A percentile compares a stretch with the other conserved stretches of the same genome.
Conservation (phyloP, 2,797 vertebrate species). For the Distichodus sexfasciatus region DNA sequence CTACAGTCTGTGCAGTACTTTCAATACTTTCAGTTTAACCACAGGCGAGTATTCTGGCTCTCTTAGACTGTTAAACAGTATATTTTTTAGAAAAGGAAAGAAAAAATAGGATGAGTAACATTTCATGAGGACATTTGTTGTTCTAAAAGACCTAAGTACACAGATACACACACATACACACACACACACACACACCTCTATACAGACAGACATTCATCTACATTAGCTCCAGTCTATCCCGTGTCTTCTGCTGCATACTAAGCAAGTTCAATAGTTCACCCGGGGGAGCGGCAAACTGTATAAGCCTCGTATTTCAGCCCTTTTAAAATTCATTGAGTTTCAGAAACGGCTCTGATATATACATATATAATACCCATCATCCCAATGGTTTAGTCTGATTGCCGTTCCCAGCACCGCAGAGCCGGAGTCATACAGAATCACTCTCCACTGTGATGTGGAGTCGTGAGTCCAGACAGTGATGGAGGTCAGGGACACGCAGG, state of each 20-base stretch:
- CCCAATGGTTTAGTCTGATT: conserved; percentile 30
- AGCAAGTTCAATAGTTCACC: conserved; percentile 17
- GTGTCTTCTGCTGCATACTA: conserved; percentile 27
- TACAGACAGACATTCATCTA: conserved; percentile 25
- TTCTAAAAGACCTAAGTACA: background rate
- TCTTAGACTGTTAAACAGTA: too few relatives aligned
- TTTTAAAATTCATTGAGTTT: conserved; percentile 37
- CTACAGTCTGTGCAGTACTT: too few relatives aligned
- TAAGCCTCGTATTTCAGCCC: conserved; percentile 17
- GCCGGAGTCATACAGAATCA: conserved; percentile 16
- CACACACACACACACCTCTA: conserved; percentile 4
- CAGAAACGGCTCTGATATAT: background rate
- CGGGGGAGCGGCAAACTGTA: conserved; percentile 1
- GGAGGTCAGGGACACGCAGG: conserved; percentile 56
- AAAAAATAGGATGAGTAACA: too few relatives aligned
- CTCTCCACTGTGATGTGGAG: conserved; percentile 11
- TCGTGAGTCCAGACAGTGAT: conserved; percentile 30
- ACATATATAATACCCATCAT: conserved; percentile 34
- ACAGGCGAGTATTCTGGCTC: too few relatives aligned
- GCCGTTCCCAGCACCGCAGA: conserved; percentile 32
- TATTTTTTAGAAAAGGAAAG: too few relatives aligned
- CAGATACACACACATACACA: conserved; percentile 6
- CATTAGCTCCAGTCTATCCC: conserved; percentile 16
- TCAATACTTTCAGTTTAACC: too few relatives aligned
- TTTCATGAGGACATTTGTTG: too few relatives aligned